These are phyloP conservation scores for Ditylenchus dipsaci DNA, from an alignment of 1,140 invertebrate species.

Conservation along the genomic window DNA sequence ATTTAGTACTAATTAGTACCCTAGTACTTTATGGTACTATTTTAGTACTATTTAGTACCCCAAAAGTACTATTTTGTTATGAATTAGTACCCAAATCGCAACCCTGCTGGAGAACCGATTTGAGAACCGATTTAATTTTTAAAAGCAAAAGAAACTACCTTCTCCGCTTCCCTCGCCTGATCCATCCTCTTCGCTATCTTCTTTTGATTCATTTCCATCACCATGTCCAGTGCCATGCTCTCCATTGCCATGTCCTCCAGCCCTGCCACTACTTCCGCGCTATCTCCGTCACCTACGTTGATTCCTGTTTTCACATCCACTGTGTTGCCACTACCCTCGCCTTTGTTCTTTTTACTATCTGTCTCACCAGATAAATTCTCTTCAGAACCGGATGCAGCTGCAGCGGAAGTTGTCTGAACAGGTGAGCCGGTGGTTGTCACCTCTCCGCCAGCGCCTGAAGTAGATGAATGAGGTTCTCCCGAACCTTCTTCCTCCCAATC, in stretches of 20 bases:
- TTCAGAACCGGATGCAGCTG: not conserved
- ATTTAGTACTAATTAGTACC: no score
- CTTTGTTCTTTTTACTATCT: not conserved
- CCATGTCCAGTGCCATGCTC: constrained; percentile 2
- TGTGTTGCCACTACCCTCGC: not conserved
- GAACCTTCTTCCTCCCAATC: not conserved
- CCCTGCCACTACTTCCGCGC: not conserved
- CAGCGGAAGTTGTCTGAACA: no score
- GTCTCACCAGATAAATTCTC: not conserved
- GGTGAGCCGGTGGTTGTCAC: not conserved
- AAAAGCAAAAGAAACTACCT: no score
- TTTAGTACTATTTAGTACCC: no score
- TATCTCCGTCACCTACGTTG: not conserved
- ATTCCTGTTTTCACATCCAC: constrained; percentile 3
- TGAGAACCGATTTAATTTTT: no score
- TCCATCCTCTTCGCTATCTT: constrained; percentile 6
- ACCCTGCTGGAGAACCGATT: no score
- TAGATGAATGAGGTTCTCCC: not conserved
- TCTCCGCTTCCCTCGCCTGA: constrained; percentile 9
- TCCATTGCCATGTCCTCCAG: constrained; percentile 1
- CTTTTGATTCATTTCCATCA: not conserved
- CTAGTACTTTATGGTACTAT: no score
- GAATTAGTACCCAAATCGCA: no score
- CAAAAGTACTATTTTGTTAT: no score
- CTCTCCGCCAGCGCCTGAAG: not conserved